These are phyloP conservation scores for Bursaphelenchus mucronatus DNA, from an alignment of 1,140 invertebrate genomes.

Conservation along the genomic window DNA sequence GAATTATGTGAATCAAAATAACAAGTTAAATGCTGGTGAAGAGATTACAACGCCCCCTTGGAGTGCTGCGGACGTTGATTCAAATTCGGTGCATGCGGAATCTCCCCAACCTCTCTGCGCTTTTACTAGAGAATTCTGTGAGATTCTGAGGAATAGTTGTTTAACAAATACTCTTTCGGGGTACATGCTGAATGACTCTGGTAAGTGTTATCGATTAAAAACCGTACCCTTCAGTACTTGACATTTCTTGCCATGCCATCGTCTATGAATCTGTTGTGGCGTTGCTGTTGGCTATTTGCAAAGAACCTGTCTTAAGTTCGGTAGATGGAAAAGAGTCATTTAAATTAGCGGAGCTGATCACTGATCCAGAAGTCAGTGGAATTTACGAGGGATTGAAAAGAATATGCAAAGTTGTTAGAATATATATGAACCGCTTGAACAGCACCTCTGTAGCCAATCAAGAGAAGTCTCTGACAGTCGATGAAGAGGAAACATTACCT, in stretches of 20 bases:
- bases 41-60: too few species aligned
- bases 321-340: too few species aligned
- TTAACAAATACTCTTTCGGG: conserved; percentile 80
- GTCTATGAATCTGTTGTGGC: conserved; percentile 79
- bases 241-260: conserved; percentile 85
- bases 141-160: conserved; percentile 75
- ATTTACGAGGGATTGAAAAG: conserved; percentile 67
- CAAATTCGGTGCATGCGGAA: too few species aligned
- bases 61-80: too few species aligned
- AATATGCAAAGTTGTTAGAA: conserved; percentile 85
- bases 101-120: neutral
- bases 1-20: conserved; percentile 49
- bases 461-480: too few species aligned
- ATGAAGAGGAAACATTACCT: neutral
- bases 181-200: conserved; percentile 85
- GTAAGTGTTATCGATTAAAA: conserved; percentile 61
- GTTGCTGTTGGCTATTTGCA: conserved; percentile 69
- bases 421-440: conserved; percentile 70
- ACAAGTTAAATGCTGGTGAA: too few species aligned
- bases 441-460: conserved; percentile 20
- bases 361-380: conserved; percentile 23
- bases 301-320: too few species aligned
- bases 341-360: conserved; percentile 35
- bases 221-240: conserved; percentile 68
- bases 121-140: conserved; percentile 67